A percentile compares a stretch with the other conserved stretches of the same genome.
phyloP scores from a whole-genome alignment of 2,797 vertebrate species.

The Coracias cyanogaster region DNA sequence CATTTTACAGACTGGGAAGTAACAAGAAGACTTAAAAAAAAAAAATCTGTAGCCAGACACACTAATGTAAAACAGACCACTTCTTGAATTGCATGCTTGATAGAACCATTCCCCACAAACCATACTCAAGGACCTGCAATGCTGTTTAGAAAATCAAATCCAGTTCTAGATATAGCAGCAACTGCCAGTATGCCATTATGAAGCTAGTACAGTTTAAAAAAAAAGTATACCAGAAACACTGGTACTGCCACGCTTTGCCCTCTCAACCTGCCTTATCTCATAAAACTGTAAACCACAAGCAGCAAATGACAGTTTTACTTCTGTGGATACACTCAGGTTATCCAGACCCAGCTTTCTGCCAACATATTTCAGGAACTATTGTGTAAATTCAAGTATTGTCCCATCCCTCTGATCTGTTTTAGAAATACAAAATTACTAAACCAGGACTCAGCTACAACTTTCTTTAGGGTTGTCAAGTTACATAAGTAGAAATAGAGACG shows the following conservation, averaged over 20 bases:
- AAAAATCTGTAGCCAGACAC: background rate
- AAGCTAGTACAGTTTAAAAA: background rate
- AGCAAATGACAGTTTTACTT: slow-evolving; percentile 2
- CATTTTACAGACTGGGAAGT: slow-evolving; percentile 35
- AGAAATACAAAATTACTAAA: slow-evolving; percentile 68
- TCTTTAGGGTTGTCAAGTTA: slow-evolving; percentile 41
- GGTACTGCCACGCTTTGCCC: background rate
- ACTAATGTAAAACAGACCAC: background rate
- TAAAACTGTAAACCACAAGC: background rate
- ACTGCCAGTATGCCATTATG: background rate
- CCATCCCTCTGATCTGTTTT: slow-evolving; percentile 10
- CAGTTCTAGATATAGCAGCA: background rate
- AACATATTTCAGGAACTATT: slow-evolving; percentile 35
- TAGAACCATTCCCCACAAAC: background rate
- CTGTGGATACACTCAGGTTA: background rate
- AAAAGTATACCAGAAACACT: background rate
- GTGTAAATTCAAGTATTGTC: slow-evolving; percentile 17
- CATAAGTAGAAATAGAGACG: slow-evolving; percentile 29
- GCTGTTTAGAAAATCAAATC: background rate
- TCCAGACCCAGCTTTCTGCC: slow-evolving; percentile 16
- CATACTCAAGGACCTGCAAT: background rate
- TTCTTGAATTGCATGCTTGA: background rate
- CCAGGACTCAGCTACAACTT: background rate
- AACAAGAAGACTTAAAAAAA: background rate
- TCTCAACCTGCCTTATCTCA: background rate